Evolutionary conservation across 2,113 vertebrate species (phyloP), one percentile per base, ranked within the genome.

Genomic region (Malurus cyaneus): DNA sequence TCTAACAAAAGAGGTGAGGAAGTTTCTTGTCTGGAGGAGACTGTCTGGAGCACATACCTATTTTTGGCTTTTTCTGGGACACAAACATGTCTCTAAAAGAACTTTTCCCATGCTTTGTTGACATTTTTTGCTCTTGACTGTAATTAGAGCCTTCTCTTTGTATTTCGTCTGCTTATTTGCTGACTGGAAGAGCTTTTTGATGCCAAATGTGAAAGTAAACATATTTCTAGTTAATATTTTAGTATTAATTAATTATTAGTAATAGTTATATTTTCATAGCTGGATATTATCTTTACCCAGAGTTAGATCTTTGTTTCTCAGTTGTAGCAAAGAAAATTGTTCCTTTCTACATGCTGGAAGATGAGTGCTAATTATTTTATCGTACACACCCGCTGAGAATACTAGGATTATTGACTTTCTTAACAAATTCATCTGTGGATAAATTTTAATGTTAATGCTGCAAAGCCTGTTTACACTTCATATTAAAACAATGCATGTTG

Each of bases 71-170:
- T 53, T 46, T 47, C 7, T 18, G 14, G 7, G 7, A 57, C 78
- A 23, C 2, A 44, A 72, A 42, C 0, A 1, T 20, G 13, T 34
- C 8, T 62, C 34, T 78, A 52, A 74, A 41, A 7, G 23, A 64
- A 23, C 3, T 54, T 34, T 3, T 79, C 18, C 4, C 5, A 1
- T 23, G 14, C 1, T 77, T 39, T 57, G 2, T 39, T 32, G 17
- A 26, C 41, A 18, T 15, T 41, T 52, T 77, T 72, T 76, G 46
- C 23, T 57, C 31, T 32, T 60, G 41, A 60, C 6, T 52, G 16
- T 49, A 78, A 34, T 53, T 66, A 70, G 8, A 11, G 2, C 19
- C 14, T 57, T 66, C 36, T 79, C 25, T 71, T 6, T 44, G 5
- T 28, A 29, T 32, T 82, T 90, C 6, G 66, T 19, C 32, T 76